Evolutionary conservation across 2,113 vertebrate genomes (phyloP).

Genomic region (Python bivittatus): DNA sequence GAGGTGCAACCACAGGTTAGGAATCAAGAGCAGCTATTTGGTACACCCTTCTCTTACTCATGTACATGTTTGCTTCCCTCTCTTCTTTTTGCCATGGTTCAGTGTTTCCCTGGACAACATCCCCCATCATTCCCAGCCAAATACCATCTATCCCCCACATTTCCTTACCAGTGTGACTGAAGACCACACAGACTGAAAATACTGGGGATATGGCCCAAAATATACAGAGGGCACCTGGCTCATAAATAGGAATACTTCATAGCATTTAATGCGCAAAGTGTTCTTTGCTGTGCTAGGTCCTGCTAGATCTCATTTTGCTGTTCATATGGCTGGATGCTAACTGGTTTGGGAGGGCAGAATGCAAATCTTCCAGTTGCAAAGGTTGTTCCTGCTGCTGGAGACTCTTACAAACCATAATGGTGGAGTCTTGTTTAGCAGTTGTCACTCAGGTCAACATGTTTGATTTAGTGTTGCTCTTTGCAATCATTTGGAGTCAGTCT

Average conservation of each 20-base stretch:
- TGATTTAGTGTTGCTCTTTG: neutral
- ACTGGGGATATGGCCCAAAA: neutral
- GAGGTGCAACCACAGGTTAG: neutral
- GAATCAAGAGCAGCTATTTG: neutral
- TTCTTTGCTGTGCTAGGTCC: neutral
- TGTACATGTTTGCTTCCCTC: neutral
- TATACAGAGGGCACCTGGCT: neutral
- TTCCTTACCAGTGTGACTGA: neutral
- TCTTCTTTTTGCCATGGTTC: neutral
- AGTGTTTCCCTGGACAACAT: neutral
- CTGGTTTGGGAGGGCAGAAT: neutral
- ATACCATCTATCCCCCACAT: neutral
- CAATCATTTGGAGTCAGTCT: neutral
- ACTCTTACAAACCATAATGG: neutral
- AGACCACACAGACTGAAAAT: neutral
- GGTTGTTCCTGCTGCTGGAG: neutral
- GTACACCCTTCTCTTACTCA: neutral
- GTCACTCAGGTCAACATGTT: neutral
- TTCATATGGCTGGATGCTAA: neutral
- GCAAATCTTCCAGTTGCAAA: neutral
- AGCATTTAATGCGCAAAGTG: neutral
- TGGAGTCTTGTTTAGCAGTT: neutral
- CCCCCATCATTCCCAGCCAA: neutral
- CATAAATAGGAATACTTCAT: neutral
- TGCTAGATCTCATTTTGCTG: neutral